phyloP scores from a whole-genome alignment of 2,797 vertebrate genomes.

The Clarias fuscus region DNA sequence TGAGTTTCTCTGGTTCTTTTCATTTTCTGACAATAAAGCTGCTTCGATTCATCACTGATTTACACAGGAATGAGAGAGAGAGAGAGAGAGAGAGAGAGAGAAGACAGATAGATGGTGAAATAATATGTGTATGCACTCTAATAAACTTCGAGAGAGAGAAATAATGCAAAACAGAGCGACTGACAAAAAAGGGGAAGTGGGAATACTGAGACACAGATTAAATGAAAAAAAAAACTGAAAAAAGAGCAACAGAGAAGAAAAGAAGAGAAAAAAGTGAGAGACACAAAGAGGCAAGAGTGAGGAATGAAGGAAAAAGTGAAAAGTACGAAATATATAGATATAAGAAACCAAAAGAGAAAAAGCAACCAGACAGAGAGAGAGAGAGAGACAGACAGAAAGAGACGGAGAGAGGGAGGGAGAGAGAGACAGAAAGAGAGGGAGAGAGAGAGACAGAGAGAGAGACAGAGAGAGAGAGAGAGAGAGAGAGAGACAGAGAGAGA shows the following conservation, averaged over 20 bases:
- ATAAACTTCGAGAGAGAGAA: background rate
- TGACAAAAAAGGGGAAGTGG: background rate
- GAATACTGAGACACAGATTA: background rate
- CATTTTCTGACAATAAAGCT: conserved; percentile 64
- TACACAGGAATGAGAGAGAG: conserved; percentile 35
- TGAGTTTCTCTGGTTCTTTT: conserved; percentile 63
- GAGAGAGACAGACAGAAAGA: too few species aligned
- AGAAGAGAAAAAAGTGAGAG: conserved; percentile 3
- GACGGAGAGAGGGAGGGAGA: too few species aligned
- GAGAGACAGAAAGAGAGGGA: too few species aligned
- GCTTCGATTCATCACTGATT: conserved; percentile 12
- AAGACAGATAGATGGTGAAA: background rate
- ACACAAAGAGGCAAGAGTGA: background rate
- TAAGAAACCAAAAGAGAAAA: too few species aligned
- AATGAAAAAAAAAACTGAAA: conserved; percentile 3
- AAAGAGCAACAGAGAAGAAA: background rate
- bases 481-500: too few species aligned
- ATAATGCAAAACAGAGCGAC: background rate
- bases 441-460: too few species aligned
- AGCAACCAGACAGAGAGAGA: too few species aligned
- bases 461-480: too few species aligned
- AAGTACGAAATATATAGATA: background rate
- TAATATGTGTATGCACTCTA: background rate
- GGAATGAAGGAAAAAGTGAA: background rate
- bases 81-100: conserved; percentile 59